Evolutionary conservation across 1,140 invertebrate genomes (phyloP), one percentile per base, ranked within the genome.

Genomic region (Aphelenchoides besseyi): DNA sequence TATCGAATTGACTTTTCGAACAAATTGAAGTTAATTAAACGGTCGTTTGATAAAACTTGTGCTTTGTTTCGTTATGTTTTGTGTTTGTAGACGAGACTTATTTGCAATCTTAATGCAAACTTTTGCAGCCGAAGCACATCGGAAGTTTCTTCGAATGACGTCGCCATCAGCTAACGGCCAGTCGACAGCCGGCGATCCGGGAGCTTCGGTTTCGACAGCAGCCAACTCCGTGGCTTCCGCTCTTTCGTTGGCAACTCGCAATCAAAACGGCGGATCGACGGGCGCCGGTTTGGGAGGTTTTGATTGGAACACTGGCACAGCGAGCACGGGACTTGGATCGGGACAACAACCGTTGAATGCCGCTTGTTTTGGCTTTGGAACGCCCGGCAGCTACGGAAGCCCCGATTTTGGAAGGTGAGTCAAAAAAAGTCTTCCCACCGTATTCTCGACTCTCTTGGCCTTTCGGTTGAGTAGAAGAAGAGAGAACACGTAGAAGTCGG

Each of bases 121-220:
- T 28, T 8, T 59, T 59, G 5, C 55, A 59, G 55, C 55, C 5
- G 55, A 59, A 59, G 55, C 55, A 5, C 55, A 59, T 59, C 55
- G 18, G 26, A 59, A 28, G 5, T 59, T 59, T 23, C 55, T 59
- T 23, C 5, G 55, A 18, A 59, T 59, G 55, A 59, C 55, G 18
- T 59, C 55, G 55, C 55, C 55, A 33, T 5, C 18, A 33, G 55
- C 55, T 5, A 59, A 59, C 55, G 55, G 55, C 55, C 5, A 5
- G 5, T 8, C 5, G 5, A 28, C 55, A 23, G 55, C 55, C 26
- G 18, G 18, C 55, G 55, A 18, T 33, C 23, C 55, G 18, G 5
- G 5, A 33, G 16, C 55, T 28, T 29, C 55, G 5, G 55, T 23
- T 8, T 8, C 26, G 5, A 5, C 55, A 33, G 55, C 41, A 12